Evolutionary conservation across 2,888 invertebrate genomes (phyloP).

Genomic region (Hirudinaria manillensis): DNA sequence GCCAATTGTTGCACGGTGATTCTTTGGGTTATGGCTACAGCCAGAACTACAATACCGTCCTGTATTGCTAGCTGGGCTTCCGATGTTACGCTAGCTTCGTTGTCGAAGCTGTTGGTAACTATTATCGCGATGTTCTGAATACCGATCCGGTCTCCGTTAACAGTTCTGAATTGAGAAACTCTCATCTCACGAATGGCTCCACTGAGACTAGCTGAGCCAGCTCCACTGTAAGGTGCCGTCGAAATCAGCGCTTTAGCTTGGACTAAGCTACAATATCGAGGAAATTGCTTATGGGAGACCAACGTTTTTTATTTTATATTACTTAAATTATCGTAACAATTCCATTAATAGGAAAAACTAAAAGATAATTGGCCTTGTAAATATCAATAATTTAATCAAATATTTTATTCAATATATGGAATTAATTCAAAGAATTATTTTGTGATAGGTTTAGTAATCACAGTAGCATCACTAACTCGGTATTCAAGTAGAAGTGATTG

Average conservation of each 20-base stretch:
- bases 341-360: background rate
- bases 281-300: background rate
- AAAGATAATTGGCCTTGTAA: background rate
- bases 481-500: constrained; percentile 23
- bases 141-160: constrained; percentile 25
- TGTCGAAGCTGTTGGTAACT: constrained; percentile 24
- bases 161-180: constrained; percentile 20
- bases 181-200: constrained; percentile 25
- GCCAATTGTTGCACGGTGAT: background rate
- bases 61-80: constrained; percentile 14
- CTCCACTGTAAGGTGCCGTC: constrained; percentile 16
- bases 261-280: background rate
- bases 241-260: background rate
- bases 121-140: constrained; percentile 31
- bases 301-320: background rate
- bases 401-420: no score
- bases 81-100: background rate
- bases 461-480: background rate
- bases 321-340: background rate
- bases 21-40: constrained; percentile 19
- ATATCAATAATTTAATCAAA: no score
- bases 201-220: background rate
- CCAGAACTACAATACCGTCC: constrained; percentile 24
- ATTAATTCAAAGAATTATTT: background rate
- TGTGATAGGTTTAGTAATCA: background rate